Conservation (phyloP, 2,113 vertebrate species). For the Mus spicilegus region DNA sequence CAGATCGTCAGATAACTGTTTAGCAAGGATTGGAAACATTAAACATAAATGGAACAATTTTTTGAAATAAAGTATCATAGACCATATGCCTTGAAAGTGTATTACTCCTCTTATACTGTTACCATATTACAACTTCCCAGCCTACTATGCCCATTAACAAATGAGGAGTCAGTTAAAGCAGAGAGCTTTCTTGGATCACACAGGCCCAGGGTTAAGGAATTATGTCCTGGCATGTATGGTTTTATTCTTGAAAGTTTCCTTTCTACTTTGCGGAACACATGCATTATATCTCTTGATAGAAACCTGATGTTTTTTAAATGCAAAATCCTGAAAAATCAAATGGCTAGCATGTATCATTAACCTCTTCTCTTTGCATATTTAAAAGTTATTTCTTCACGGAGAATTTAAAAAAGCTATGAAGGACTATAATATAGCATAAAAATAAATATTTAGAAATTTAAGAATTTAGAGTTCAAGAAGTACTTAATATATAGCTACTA, state of each 20-base stretch:
- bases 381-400: slow-evolving; percentile 48
- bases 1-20: not conserved
- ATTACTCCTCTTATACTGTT: not conserved
- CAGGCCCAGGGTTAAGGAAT: not conserved
- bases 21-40: not conserved
- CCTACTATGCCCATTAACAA: not conserved
- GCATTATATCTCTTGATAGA: not conserved
- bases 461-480: not conserved
- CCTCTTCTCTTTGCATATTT: slow-evolving; percentile 10
- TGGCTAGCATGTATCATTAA: not conserved
- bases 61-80: slow-evolving; percentile 54
- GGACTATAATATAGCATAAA: not conserved
- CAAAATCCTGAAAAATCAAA: not conserved
- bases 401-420: not conserved
- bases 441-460: slow-evolving; percentile 48
- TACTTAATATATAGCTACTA: slow-evolving; percentile 23
- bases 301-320: not conserved
- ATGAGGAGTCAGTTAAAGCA: not conserved
- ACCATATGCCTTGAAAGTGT: not conserved
- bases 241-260: too few relatives aligned
- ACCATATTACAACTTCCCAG: not conserved
- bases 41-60: slow-evolving; percentile 48
- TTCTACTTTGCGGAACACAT: not conserved
- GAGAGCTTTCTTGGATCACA: not conserved
- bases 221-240: fast-evolving